Evolutionary conservation across 2,888 invertebrate genomes (phyloP).

Genomic region (Acronicta leporina): DNA sequence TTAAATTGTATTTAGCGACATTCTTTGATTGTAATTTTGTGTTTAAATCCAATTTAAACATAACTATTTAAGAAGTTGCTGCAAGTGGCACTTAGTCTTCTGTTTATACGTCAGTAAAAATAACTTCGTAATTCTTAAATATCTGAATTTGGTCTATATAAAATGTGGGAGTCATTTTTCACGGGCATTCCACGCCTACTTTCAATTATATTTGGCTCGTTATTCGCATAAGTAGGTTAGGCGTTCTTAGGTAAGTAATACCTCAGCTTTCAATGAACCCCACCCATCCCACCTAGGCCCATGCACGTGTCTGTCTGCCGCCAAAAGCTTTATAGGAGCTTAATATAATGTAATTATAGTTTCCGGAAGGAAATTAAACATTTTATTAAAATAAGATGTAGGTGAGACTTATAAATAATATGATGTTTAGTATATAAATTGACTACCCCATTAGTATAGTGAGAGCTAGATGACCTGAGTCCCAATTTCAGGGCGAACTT

Average conservation of each 20-base stretch:
- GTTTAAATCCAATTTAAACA: no score
- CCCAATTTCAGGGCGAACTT: no score
- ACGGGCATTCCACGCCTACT: slow-evolving; percentile 7
- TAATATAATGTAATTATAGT: slow-evolving; percentile 33
- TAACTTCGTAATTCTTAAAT: not conserved
- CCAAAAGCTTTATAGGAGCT: slow-evolving; percentile 27
- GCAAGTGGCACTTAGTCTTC: no score
- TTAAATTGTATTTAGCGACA: no score
- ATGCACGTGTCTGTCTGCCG: slow-evolving; percentile 14
- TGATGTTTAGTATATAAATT: no score
- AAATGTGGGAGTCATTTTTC: not conserved
- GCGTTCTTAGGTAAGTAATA: slow-evolving; percentile 23
- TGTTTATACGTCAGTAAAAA: no score
- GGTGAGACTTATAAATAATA: no score
- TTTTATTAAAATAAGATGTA: not conserved
- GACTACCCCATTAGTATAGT: no score
- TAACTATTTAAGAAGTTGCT: no score
- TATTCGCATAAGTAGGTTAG: slow-evolving; percentile 30
- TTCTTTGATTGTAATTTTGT: no score
- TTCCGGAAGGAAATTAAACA: slow-evolving; percentile 6
- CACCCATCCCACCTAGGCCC: slow-evolving; percentile 32
- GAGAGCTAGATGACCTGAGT: no score
- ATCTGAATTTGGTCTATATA: not conserved
- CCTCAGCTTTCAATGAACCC: slow-evolving; percentile 28
- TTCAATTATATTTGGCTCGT: slow-evolving; percentile 8